Conservation (phyloP, 1,140 invertebrate genomes). For the Polypedilum vanderplanki region DNA sequence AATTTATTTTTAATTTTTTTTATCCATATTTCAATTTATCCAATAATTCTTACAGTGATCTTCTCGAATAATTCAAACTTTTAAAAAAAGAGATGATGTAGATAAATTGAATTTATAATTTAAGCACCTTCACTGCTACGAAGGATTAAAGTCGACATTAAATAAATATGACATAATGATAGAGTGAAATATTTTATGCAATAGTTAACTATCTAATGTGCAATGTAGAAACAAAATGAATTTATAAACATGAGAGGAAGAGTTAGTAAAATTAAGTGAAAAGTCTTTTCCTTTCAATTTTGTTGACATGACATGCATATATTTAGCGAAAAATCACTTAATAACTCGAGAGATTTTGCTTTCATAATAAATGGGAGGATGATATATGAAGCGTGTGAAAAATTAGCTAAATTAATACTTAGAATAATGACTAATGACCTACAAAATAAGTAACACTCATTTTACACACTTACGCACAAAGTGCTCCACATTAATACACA, state of each 20-base stretch:
- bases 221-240: neutral
- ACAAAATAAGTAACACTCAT: neutral
- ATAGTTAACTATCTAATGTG: neutral
- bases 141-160: neutral
- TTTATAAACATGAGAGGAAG: neutral
- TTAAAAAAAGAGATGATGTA: too few species aligned
- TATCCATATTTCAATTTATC: too few species aligned
- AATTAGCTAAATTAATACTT: conserved; percentile 1
- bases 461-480: neutral
- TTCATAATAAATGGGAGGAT: neutral
- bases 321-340: neutral
- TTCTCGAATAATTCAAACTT: too few species aligned
- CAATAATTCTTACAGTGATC: too few species aligned
- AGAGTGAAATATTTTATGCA: neutral
- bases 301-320: neutral
- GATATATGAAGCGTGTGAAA: neutral
- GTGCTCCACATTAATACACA: neutral
- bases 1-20: too few species aligned
- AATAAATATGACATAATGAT: conserved; percentile 15
- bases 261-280: neutral
- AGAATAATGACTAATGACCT: neutral
- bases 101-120: too few species aligned
- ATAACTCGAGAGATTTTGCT: neutral
- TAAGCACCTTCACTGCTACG: too few species aligned
- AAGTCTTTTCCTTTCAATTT: neutral